Conservation (phyloP, 23 tunicate genomes). For the Oikopleura vanhoeffeni region DNA sequence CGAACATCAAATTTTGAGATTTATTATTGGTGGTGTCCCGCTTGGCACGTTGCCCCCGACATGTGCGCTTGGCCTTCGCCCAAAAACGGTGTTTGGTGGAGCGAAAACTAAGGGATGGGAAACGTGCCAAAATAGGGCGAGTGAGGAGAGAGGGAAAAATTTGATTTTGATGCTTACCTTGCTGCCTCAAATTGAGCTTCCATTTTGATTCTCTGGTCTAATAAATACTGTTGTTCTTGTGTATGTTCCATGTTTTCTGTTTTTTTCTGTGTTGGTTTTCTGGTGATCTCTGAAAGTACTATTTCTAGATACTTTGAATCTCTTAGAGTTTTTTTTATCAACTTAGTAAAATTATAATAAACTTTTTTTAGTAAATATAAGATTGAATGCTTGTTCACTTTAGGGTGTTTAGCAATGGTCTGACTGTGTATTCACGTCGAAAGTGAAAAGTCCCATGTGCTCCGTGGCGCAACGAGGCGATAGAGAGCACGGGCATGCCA, state of each 20-base stretch:
- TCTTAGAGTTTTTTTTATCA: no score
- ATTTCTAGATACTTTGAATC: neutral
- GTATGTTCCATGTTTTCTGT: neutral
- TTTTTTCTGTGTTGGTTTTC: neutral
- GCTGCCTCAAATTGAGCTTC: slow-evolving; percentile 7
- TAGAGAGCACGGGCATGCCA: no score
- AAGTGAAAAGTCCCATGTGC: neutral
- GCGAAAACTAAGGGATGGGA: no score
- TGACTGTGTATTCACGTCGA: neutral
- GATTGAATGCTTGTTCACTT: neutral
- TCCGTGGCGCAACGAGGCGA: slow-evolving; percentile 1
- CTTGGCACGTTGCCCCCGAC: no score
- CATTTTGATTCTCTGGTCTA: neutral
- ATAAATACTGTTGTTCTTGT: neutral
- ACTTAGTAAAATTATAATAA: neutral
- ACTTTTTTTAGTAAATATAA: neutral
- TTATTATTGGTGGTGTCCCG: no score
- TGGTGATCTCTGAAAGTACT: neutral
- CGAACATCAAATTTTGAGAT: no score
- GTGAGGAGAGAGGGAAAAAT: neutral
- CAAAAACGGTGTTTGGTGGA: no score
- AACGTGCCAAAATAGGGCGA: no score
- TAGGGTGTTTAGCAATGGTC: neutral
- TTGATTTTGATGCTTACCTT: neutral
- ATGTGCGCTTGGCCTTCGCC: no score